Evolutionary conservation across 2,797 vertebrate species (phyloP), one percentile per base, ranked within the genome.

Genomic region (Anguilla marmorata): DNA sequence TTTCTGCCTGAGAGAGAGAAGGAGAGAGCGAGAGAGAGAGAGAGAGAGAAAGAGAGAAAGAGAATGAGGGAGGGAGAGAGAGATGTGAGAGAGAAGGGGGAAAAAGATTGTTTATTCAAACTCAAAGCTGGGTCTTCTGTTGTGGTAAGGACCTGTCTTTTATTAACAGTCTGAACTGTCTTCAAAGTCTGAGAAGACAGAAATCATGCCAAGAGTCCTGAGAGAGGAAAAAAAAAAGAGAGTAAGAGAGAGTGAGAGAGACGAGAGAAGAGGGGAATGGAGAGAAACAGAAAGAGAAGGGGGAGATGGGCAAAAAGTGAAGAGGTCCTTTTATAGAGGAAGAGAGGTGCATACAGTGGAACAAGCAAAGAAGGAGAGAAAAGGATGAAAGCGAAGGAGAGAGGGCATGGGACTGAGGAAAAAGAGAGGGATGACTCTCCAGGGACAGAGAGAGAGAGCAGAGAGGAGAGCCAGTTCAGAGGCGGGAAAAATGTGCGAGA

Each of bases 71-170:
- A 89, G 85, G 84, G 89, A 87, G 87, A 66, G 30, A 87, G 89
- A 85, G 90, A 91, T 91, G 86, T 90, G 92, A 82, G 80, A 88
- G 87, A 56, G 87, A 88, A 88, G 89, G 87, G 83, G 76, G 45
- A 92, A 90, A 91, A 90, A 41, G 93, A 95, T 96, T 93, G 90
- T 96, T 97, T 96, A 95, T 95, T 96, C 94, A 95, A 95, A 92
- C 89, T 91, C 90, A 91, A 93, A 90, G 93, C 96, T 95, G 95
- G 94, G 95, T 93, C 96, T 95, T 97, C 96, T 97, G 96, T 96
- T 96, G 96, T 95, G 96, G 96, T 88, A 92, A 93, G 96, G 95
- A 97, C 95, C 96, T 97, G 97, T 96, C 96, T 97, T 97, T 97
- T 96, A 94, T 94, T 96, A 96, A 94, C 91, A 95, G 96, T 90